These are phyloP conservation scores for Onychomys torridus DNA, from an alignment of 2,797 vertebrate genomes.

Conservation along the genomic window DNA sequence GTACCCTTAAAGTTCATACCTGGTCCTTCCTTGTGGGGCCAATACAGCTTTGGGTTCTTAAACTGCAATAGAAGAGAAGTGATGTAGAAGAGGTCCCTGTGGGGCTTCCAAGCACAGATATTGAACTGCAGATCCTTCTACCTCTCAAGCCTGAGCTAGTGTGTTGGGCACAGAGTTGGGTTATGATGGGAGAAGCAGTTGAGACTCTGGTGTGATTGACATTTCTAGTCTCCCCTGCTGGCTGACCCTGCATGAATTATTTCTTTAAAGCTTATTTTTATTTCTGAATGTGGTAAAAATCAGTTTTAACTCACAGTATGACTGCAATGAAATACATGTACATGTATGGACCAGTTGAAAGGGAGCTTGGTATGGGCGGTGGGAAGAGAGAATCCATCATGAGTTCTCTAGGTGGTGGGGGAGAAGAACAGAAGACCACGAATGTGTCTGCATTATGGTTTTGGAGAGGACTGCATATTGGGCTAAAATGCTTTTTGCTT, in stretches of 20 bases:
- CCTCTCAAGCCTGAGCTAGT: background rate
- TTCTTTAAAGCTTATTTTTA: slow-evolving; percentile 4
- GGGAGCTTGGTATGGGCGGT: background rate
- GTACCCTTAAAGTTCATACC: background rate
- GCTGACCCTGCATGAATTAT: background rate
- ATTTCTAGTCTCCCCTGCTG: background rate
- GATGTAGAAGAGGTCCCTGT: background rate
- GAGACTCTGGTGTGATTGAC: background rate
- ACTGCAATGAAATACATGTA: background rate
- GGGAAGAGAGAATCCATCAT: rapidly evolving
- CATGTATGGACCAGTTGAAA: background rate
- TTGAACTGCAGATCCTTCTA: background rate
- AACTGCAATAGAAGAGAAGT: background rate
- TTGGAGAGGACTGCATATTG: background rate
- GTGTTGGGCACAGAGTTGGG: background rate
- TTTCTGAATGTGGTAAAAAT: slow-evolving; percentile 3
- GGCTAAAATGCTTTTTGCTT: background rate
- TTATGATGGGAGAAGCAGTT: background rate
- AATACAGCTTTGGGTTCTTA: background rate
- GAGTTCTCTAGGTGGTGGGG: background rate
- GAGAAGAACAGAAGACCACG: background rate
- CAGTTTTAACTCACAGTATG: background rate
- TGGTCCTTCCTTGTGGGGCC: background rate
- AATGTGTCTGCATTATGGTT: background rate
- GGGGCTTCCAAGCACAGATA: background rate